Evolutionary conservation across 2,888 invertebrate genomes (phyloP), one percentile per base, ranked within the genome.

Genomic region (Erynnis tages): DNA sequence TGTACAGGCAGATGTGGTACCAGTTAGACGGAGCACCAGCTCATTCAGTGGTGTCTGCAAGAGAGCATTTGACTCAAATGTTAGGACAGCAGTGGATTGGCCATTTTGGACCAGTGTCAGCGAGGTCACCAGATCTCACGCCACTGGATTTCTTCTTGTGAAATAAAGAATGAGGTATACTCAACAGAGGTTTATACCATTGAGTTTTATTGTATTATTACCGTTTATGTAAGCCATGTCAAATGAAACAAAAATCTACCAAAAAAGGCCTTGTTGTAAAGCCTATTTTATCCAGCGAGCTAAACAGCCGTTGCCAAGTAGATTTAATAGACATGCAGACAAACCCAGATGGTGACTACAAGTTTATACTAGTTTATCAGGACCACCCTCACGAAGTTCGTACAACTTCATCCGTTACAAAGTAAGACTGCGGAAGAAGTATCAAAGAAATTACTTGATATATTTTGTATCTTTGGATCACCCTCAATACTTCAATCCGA

Each of bases 71-170:
- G 19, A 29, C 30, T 43, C 10, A 43, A 43, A 43, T 29, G 29
- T 29, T 43, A 11, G 43, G 43, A 7, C 2, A 41, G 25, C 25
- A 23, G 6, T 41, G 27, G 41, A 41, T 41, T 25, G 41, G 41
- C 25, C 41, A 8, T 11, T 21, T 29, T 14, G 13, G 30, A n/a
- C n/a, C n/a, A n/a, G n/a, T n/a, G n/a, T n/a, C n/a, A n/a, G 25
- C 27, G 17, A 27, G 16, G 8, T 25, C n/a, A 16, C 19, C 30
- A 7, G 48, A 40, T 40, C 41, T 49, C 17, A 49, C 41, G 16
- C 41, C 41, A 11, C n/a, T 49, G 25, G 41, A 49, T 29, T 48
- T 30, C 25, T 48, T 48, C 29, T 34, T 38, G 29, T 48, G 38
- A 38, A 30, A 21, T 21, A 21, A 21, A 21, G 3, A 21, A 21